These are phyloP conservation scores for Portevinia maculata DNA, from an alignment of 2,888 invertebrate genomes.

Conservation along the genomic window DNA sequence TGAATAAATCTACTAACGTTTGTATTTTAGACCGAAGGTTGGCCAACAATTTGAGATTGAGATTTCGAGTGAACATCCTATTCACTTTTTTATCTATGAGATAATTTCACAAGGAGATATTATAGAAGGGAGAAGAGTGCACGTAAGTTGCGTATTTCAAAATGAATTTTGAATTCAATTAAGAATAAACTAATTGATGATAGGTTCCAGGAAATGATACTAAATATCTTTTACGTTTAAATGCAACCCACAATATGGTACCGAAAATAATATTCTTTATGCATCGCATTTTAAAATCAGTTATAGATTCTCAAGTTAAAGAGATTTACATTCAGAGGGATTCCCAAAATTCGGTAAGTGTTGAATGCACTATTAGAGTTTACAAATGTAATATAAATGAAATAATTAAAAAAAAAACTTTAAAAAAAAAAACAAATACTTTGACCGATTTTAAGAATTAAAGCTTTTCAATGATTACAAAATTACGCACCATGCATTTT, in stretches of 20 bases:
- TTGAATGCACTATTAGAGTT: background rate
- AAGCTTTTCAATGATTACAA: too few species aligned
- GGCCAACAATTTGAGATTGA: conserved; percentile 89
- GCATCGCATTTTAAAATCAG: conserved; percentile 6
- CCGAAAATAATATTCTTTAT: conserved; percentile 35
- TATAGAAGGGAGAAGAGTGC: conserved; percentile 88
- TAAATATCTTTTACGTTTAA: conserved; percentile 4
- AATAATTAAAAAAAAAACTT: background rate
- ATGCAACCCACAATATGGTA: conserved; percentile 21
- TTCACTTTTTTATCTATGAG: conserved; percentile 90
- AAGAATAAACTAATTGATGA: background rate
- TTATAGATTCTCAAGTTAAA: background rate
- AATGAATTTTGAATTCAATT: background rate
- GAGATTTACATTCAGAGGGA: conserved; percentile 12
- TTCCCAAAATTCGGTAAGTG: conserved; percentile 44
- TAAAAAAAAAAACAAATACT: too few species aligned
- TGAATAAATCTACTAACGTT: background rate
- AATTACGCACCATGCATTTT: too few species aligned
- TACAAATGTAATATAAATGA: background rate
- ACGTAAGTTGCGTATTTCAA: conserved; percentile 79
- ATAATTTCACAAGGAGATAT: conserved; percentile 94
- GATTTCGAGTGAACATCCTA: conserved; percentile 89
- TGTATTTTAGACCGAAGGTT: conserved; percentile 83
- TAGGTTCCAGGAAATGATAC: conserved; percentile 59
- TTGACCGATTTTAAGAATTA: too few species aligned